Base-by-base conservation (phyloP, 2,797 vertebrate genomes). In the Hipposideros larvatus region DNA sequence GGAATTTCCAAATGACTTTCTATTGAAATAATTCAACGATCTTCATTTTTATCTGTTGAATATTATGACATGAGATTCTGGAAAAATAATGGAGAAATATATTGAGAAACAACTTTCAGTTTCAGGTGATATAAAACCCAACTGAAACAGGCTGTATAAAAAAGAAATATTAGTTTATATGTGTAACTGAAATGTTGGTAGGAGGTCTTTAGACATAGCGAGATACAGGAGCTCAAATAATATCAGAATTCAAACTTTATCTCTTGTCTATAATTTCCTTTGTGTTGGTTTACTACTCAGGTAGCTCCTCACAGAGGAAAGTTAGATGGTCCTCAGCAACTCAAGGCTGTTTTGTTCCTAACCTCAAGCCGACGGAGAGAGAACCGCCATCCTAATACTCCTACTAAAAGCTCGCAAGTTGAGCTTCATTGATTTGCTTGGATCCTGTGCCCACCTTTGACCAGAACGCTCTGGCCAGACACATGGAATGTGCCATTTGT, bases 1-100 rank as follows among this genome's bases (percentile, higher is more conserved):
- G 71, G 86, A 68, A 31, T 51, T 79, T 93, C 31, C 4, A 93
- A 78, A 87, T 11, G 68, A 89, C 19, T 80, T 85, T 94, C 24
- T 85, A n/a, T 77, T 89, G 31, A 90, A 92, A 83, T 92, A 83
- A 85, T 53, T 94, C 37, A 57, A 5, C 75, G 11, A 82, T 87
- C 66, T 94, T 92, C 57, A 4, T 78, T 87, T 87, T 87, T 21
- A 87, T 89, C 24, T 83, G 22, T 95, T 91, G 87, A 87, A 73
- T 93, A 84, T 68, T 91, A 41, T 61, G n/a, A 73, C 19, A 66
- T 37, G 26, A 94, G 28, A 82, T 41, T 87, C 63, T 74, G 11
- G 63, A 43, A 83, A 91, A 95, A 31, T 21, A 93, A 57, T 63
- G 15, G 24, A 79, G 28, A 18, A 78, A 53, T 73, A 90, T 90